Evolutionary conservation across 1,140 invertebrate genomes (phyloP).

Genomic region (Drosophila elegans): DNA sequence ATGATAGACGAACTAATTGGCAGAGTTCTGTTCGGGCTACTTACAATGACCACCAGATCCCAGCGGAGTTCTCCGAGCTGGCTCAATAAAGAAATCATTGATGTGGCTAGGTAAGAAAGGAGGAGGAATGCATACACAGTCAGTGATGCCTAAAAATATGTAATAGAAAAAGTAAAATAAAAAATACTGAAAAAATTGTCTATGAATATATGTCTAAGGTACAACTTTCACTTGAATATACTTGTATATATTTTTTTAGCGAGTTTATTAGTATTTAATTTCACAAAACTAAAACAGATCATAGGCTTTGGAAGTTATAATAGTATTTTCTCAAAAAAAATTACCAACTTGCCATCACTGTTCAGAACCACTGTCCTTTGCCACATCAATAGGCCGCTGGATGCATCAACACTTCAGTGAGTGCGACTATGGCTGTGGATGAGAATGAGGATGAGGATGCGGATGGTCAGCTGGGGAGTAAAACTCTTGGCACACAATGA

Average conservation of each 20-base stretch:
- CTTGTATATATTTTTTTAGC: no score
- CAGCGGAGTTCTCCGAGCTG: conserved; percentile 51
- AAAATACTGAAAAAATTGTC: neutral
- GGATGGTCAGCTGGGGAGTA: conserved; percentile 31
- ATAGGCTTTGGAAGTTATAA: neutral
- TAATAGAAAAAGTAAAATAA: neutral
- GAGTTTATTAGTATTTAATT: no score
- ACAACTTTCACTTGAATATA: no score
- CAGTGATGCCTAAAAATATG: conserved; percentile 11
- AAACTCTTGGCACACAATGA: conserved; percentile 53
- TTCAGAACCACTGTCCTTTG: conserved; percentile 18
- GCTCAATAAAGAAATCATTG: conserved; percentile 75
- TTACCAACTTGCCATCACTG: conserved; percentile 2
- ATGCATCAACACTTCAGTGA: conserved; percentile 81
- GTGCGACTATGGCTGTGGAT: conserved; percentile 33
- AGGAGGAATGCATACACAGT: neutral
- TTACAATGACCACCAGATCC: conserved; percentile 46
- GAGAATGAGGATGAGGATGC: neutral
- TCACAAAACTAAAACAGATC: no score
- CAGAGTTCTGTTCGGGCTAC: conserved; percentile 52
- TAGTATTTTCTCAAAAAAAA: neutral
- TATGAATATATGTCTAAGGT: no score
- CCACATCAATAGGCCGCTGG: conserved; percentile 67
- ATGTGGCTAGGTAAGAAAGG: conserved; percentile 18
- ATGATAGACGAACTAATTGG: conserved; percentile 69